Base-by-base conservation (phyloP, 2,888 invertebrate species). In the Digitonthophagus gazella region DNA sequence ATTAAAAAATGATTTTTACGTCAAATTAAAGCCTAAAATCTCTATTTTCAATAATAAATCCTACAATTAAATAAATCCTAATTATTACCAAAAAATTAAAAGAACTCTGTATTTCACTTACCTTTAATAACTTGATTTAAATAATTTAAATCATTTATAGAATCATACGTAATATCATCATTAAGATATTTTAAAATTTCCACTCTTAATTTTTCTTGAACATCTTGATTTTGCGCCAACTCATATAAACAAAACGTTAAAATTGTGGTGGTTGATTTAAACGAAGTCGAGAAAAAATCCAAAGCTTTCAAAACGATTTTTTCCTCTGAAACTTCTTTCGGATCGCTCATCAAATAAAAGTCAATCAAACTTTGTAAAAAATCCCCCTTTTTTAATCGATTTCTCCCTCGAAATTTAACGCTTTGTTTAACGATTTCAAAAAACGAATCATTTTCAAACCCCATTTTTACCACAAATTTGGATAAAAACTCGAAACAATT, bases 281-380 rank as follows among this genome's bases (percentile, higher is more conserved):
- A 89, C 0, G 88, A 89, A 67, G 87, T 89, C 65, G 87, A 79
- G 2, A 89, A 84, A 78, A 89, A 89, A 2, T 88, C 77, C 20
- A 88, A 79, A 8, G 85, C 84, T 76, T 89, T 88, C 0, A 87
- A 87, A 1, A 75, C 74, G 3, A 80, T 72, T 14, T 56, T n/a
- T 6, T 67, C 54, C 70, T 80, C 77, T 2, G 77, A 70, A 14
- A 78, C 57, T 15, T 72, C 77, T 6, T 74, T n/a, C n/a, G n/a
- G n/a, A n/a, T n/a, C n/a, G n/a, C n/a, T n/a, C n/a, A n/a, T 15
- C 11, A 16, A n/a, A 72, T 84, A 85, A 22, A 87, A 72, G 44
- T 87, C 82, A 15, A 85, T 79, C 64, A 87, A 77, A 3, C 86
- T 75, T 71, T 88, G 85, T 66, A 89, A 76, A 71, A 88, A 87